Conservation (phyloP, 2,797 vertebrate genomes). For the Tauraco hartlaubi region DNA sequence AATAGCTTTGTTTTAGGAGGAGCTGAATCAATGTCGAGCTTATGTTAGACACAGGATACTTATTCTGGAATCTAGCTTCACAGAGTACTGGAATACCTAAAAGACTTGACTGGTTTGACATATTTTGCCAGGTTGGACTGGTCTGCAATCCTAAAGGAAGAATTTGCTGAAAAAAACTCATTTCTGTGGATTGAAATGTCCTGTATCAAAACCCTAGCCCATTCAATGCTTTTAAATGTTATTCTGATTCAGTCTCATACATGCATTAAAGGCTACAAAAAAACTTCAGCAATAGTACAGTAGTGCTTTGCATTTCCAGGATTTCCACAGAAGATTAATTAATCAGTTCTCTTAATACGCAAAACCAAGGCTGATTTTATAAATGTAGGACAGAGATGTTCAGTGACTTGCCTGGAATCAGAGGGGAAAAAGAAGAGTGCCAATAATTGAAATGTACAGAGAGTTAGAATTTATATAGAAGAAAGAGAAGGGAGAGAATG, state of each 20-base stretch:
- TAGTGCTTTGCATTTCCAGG: neutral
- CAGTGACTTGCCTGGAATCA: neutral
- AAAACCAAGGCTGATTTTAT: neutral
- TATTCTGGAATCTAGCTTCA: neutral
- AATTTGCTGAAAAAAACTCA: conserved; percentile 12
- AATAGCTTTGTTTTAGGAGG: conserved; percentile 43
- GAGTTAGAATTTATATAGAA: neutral
- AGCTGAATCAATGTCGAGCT: conserved; percentile 19
- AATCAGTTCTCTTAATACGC: neutral
- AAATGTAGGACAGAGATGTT: neutral
- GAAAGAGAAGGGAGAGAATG: neutral
- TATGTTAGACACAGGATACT: neutral
- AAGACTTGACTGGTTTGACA: neutral
- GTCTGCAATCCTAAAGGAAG: conserved; percentile 27
- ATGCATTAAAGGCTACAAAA: neutral
- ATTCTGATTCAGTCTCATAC: neutral
- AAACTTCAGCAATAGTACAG: neutral
- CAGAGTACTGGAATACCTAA: conserved; percentile 24
- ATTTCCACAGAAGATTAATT: neutral
- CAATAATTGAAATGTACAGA: neutral
- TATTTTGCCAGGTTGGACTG: neutral
- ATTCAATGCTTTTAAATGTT: neutral
- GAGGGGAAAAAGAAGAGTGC: neutral
- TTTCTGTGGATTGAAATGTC: neutral
- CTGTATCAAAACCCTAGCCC: neutral